A percentile compares a stretch with the other conserved stretches of the same genome.
Evolutionary conservation across 2,888 invertebrate species (phyloP).

Genomic region (Zaprionus bogoriensis): DNA sequence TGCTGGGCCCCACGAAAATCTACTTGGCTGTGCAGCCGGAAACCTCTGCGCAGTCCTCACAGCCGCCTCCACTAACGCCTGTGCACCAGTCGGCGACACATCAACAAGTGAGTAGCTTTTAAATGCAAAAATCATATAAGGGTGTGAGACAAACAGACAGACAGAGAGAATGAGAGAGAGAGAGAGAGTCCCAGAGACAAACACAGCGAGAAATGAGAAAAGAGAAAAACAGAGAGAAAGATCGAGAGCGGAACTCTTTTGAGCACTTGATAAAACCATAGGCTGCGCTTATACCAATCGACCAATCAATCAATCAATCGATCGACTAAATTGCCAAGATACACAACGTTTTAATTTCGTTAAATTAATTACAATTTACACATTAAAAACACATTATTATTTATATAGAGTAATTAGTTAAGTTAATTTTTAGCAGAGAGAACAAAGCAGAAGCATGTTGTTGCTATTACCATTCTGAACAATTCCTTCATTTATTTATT

Average conservation of each 20-base stretch:
- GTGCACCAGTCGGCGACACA: conserved; percentile 82
- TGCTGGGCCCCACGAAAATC: conserved; percentile 92
- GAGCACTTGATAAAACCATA: background rate
- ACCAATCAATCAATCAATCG: conserved; percentile 6
- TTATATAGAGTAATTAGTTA: conserved; percentile 19
- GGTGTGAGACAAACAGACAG: conserved; percentile 11
- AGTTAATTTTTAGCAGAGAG: conserved; percentile 26
- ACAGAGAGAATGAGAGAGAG: background rate
- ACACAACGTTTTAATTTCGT: conserved; percentile 1
- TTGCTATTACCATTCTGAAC: conserved; percentile 36
- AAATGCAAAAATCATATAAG: conserved; percentile 51
- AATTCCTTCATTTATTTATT: conserved; percentile 26
- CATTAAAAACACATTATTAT: too few species aligned
- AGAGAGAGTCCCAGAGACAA: background rate
- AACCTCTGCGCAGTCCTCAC: conserved; percentile 82
- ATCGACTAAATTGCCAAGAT: conserved; percentile 5
- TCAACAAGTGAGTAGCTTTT: conserved; percentile 83
- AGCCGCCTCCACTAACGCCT: conserved; percentile 84
- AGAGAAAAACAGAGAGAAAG: background rate
- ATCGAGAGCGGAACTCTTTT: conserved; percentile 1
- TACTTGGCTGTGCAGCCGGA: conserved; percentile 92
- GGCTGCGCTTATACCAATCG: conserved; percentile 14
- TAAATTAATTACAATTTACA: conserved; percentile 22
- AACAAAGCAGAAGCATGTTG: conserved; percentile 35
- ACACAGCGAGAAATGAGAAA: conserved; percentile 1